Evolutionary conservation across 2,113 vertebrate species (phyloP).

Genomic region (Ophthalmolycus amberensis): DNA sequence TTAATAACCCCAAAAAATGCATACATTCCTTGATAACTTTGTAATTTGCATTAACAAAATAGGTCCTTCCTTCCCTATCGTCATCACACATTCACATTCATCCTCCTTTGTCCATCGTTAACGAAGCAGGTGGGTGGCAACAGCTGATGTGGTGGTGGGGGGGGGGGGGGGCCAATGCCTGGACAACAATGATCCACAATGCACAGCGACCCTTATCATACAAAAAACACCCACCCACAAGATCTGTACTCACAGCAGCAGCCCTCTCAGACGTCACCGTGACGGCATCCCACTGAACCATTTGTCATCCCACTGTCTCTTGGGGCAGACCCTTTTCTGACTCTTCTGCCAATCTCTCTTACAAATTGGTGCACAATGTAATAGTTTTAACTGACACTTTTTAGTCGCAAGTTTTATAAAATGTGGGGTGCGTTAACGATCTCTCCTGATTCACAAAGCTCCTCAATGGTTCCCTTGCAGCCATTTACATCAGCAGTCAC

Average conservation of each 20-base stretch:
- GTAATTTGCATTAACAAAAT: neutral
- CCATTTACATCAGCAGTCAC: conserved; percentile 67
- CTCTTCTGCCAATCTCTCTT: conserved; percentile 22
- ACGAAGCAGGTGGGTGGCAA: conserved; percentile 40
- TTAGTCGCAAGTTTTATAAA: conserved; percentile 15
- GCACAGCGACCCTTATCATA: conserved; percentile 76
- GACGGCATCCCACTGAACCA: conserved; percentile 48
- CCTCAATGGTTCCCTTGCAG: conserved; percentile 64
- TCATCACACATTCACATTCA: conserved; percentile 15
- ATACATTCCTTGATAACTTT: neutral
- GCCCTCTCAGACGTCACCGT: conserved; percentile 58
- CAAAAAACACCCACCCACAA: conserved; percentile 67
- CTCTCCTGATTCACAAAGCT: conserved; percentile 57
- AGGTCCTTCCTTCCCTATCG: neutral
- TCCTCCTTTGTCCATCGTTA: conserved; percentile 40
- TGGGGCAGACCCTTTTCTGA: conserved; percentile 30
- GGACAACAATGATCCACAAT: conserved; percentile 61
- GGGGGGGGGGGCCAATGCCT: conserved; percentile 21
- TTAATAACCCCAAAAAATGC: neutral
- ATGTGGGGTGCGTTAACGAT: conserved; percentile 50
- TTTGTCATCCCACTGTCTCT: conserved; percentile 46
- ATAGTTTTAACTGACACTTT: conserved; percentile 29
- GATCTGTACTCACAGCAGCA: conserved; percentile 33
- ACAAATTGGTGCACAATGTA: neutral
- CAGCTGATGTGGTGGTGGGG: conserved; percentile 35